Base-by-base conservation (phyloP, 2,113 vertebrate genomes). In the Electrona antarctica region DNA sequence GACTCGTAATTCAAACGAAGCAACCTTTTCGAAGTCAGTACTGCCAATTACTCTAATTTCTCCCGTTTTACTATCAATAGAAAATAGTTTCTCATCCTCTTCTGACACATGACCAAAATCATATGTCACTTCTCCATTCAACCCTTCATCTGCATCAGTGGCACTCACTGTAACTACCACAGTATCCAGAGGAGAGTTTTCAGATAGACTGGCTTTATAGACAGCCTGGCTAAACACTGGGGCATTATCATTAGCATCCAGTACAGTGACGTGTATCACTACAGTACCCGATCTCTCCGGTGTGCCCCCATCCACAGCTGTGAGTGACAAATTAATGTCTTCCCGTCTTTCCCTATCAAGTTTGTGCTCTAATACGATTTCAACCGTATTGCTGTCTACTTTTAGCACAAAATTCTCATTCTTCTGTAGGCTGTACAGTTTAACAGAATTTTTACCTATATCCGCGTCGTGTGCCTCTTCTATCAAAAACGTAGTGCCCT, bases 401-500 rank as follows among this genome's bases (percentile, higher is more conserved):
- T 81, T 61, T 0, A 96, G 47, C n/a, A 78, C 71, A 60, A 96
- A 95, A 75, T 93, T 47, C 0, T 88, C 76, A 0, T 90, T 93
- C 3, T 78, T 60, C 33, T 81, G 85, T 1, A 95, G 76, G 0
- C 13, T 72, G 59, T 96, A 95, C 75, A 50, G 60, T 49, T 89
- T 84, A 4, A 92, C 49, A 4, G 87, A 80, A 7, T 94, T 94
- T 14, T 64, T 82, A 54, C 90, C 88, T 13, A 93, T 87, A 70
- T 96, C 94, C 60, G 90, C 73, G 52, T 95, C 95, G 59, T 87
- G 85, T 0, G 94, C 94, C 66, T 85, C 78, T 15, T 90, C 89
- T 14, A 96, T 76, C 0, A 85, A 75, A 15, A 92, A 92, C 0
- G 82, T 89, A 2, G 49, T 79, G 0, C 89, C 89, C 5, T 76